Evolutionary conservation across 2,888 invertebrate species (phyloP).

Genomic region (Heliconius cydno): DNA sequence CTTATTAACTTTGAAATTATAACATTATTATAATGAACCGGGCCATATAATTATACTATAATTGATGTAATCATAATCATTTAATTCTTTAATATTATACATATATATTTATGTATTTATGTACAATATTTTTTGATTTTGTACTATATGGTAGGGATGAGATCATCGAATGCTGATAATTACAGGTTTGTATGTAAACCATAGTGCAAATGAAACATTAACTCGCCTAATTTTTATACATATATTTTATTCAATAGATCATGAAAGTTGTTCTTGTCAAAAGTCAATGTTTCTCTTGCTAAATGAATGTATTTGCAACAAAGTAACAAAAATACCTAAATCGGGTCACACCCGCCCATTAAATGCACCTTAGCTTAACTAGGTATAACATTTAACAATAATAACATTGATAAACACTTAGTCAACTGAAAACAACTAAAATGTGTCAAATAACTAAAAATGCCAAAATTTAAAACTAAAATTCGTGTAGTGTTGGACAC

Average conservation of each 20-base stretch:
- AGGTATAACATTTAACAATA: background rate
- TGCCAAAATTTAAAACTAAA: background rate
- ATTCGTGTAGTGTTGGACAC: background rate
- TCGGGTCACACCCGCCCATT: conserved; percentile 10
- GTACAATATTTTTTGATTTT: background rate
- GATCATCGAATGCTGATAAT: conserved; percentile 29
- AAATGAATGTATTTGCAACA: background rate
- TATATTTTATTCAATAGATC: background rate
- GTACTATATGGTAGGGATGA: conserved; percentile 26
- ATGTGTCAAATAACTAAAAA: background rate
- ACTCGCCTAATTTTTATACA: background rate
- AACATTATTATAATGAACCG: background rate
- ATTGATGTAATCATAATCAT: background rate
- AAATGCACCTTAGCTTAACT: background rate
- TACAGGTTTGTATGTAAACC: background rate
- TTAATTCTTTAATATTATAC: conserved; percentile 6
- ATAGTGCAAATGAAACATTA: conserved; percentile 13
- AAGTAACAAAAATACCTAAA: background rate
- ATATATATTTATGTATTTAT: conserved; percentile 3
- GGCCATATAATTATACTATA: background rate
- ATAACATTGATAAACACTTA: conserved; percentile 1
- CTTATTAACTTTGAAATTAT: background rate
- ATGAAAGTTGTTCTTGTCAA: background rate
- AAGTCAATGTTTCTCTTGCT: conserved; percentile 7
- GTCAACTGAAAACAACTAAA: conserved; percentile 1